A percentile compares a stretch with the other conserved stretches of the same genome.
Evolutionary conservation across 1,140 invertebrate species (phyloP).

Genomic region (Aphelenchoides fujianensis): DNA sequence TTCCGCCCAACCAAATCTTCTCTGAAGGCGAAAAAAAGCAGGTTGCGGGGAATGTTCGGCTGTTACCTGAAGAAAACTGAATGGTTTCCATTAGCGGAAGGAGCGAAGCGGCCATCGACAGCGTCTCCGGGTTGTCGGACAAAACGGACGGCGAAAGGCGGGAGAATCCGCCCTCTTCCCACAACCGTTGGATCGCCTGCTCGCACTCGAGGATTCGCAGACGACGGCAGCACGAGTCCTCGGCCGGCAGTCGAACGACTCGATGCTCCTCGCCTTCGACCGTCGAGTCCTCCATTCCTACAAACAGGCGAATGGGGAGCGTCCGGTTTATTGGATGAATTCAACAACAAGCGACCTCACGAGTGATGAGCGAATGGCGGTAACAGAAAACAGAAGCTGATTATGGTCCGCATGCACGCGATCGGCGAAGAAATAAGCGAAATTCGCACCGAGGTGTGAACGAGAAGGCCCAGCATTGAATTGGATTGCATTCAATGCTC

Average conservation of each 20-base stretch:
- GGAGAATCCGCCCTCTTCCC: background rate
- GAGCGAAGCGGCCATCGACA: background rate
- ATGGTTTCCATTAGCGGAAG: background rate
- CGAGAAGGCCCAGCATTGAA: background rate
- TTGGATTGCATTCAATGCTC: background rate
- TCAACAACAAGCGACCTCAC: background rate
- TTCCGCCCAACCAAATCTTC: constrained; percentile 7
- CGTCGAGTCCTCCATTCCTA: too few relatives aligned
- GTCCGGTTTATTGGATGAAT: constrained; percentile 5
- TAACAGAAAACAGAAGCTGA: background rate
- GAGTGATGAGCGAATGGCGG: background rate
- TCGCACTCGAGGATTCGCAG: background rate
- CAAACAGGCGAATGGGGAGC: too few relatives aligned
- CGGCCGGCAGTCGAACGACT: too few relatives aligned
- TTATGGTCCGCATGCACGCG: background rate
- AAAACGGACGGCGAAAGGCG: background rate
- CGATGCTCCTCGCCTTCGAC: too few relatives aligned
- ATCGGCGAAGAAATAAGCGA: background rate
- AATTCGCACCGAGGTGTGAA: constrained; percentile 2
- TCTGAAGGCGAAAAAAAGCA: background rate
- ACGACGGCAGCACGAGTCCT: constrained; percentile 13
- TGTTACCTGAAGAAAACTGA: background rate
- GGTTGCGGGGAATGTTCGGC: background rate
- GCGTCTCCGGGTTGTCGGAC: background rate
- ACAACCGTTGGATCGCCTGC: background rate